Base-by-base conservation (phyloP, 2,797 vertebrate genomes). In the Scarus forsteni region DNA sequence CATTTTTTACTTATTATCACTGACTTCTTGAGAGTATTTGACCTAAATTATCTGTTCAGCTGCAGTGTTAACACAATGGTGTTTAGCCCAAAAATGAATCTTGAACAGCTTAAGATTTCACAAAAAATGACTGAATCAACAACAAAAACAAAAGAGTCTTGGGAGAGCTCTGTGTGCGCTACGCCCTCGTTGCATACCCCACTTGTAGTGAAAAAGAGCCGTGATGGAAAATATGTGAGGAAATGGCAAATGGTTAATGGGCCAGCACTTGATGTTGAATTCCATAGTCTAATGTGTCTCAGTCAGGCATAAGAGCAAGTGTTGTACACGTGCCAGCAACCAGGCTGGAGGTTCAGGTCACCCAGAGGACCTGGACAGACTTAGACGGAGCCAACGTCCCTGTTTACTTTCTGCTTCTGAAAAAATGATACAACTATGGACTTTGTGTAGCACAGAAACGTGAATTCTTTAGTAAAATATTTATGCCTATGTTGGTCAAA, bases 211-310 rank as follows among this genome's bases (percentile, higher is more conserved):
- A 85, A 78, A 89, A 88, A 75, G 66, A 78, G 60, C 60, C 38
- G 9, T 72, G 87, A 80, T 92, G 91, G 91, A 92, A 93, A 92
- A 90, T 92, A 92, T 90, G 84, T 89, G 82, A 92, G 90, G 88
- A 92, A 93, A 92, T 91, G 87, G 90, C 91, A 84, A 90, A 89
- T 54, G 68, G 85, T 92, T 92, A 92, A 92, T 92, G 91, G 85
- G 78, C 88, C 91, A 73, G 84, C 76, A 76, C 90, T 92, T 90
- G 88, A 92, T 91, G 90, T 91, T 89, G 84, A 92, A 92, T 93
- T 92, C 88, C 91, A 88, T 87, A 87, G 91, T 82, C 88, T 93
- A 91, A 92, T 92, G 91, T 92, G 88, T 89, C 89, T 89, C 89
- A 88, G 87, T 89, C 79, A 89, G 82, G 86, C 92, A 91, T 89